Conservation (phyloP, 2,113 vertebrate genomes). For the Callospermophilus lateralis region DNA sequence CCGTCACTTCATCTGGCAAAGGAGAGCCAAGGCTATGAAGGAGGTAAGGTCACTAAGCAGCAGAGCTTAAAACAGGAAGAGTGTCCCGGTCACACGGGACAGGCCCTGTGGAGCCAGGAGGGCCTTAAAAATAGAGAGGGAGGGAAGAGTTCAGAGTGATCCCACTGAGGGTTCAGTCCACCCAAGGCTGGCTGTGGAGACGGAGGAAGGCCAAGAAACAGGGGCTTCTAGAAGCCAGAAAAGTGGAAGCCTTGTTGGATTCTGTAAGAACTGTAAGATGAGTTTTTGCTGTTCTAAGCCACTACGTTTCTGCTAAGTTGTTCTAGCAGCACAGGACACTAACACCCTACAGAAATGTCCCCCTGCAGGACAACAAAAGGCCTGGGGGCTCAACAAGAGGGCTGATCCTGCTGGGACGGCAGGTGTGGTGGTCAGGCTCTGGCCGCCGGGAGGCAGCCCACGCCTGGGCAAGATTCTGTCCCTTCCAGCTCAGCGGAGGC, state of each 20-base stretch:
- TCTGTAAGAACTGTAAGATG: neutral
- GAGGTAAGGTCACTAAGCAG: neutral
- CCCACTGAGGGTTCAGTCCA: neutral
- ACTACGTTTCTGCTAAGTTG: accelerated
- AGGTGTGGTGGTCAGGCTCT: neutral
- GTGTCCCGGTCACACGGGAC: neutral
- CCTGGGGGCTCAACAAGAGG: neutral
- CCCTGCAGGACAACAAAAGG: neutral
- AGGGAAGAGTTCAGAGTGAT: neutral
- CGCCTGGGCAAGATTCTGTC: neutral
- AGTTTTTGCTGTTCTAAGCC: neutral
- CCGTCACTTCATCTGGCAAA: neutral
- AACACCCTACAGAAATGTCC: neutral
- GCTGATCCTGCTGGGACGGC: neutral
- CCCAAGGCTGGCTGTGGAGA: neutral
- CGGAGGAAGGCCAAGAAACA: neutral
- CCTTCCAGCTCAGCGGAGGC: too few relatives aligned
- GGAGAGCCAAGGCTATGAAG: neutral
- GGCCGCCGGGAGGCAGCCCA: neutral
- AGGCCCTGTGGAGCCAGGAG: accelerated
- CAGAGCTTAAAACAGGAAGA: neutral
- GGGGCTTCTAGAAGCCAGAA: neutral
- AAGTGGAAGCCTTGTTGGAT: neutral
- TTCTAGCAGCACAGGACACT: neutral
- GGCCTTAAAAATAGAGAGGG: neutral